Base-by-base conservation (phyloP, 2,888 invertebrate genomes). In the Brachylomia viminalis region DNA sequence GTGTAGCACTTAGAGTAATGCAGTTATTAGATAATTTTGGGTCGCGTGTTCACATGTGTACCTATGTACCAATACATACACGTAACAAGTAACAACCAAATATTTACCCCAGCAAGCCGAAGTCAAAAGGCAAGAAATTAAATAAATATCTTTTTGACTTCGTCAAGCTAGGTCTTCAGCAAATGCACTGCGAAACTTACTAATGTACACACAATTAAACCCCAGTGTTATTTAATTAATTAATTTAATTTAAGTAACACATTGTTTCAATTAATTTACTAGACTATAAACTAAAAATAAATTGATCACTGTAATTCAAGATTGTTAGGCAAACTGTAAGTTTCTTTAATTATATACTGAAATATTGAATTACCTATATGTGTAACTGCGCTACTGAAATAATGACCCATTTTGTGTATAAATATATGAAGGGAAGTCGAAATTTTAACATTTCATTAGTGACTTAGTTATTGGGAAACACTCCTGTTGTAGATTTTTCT, bases 221-320 rank as follows among this genome's bases (percentile, higher is more conserved):
- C 67, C 77, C 88, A 83, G 85, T 89, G 85, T 86, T 83, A 84
- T 86, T 87, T 80, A 79, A 80, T 79, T 76, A 83, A 79, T 80
- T 77, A 82, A 77, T 82, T 85, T 86, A 77, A 82, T 79, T 84
- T 84, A 84, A 80, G 76, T 82, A 86, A 82, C 82, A 85, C 77
- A 74, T 85, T 83, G 72, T 84, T 91, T 91, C 92, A 92, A 92
- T 92, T 91, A 92, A 89, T 91, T 91, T 91, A 90, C 90, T 90
- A 77, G 86, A 88, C 83, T 86, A 83, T 59, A 77, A 79, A 72
- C 69, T 79, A 69, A 79, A 81, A 64, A 30, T 62, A 68, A 65
- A 79, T 72, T 76, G 56, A 80, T 75, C 79, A 82, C 56, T 79
- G 67, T 77, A 61, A 82, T 80, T 85, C 77, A 72, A 72, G 33